Percentiles rank a stretch among this genome's conserved stretches.
phyloP scores from a whole-genome alignment of 2,797 vertebrate genomes.

The Karalla daura region DNA sequence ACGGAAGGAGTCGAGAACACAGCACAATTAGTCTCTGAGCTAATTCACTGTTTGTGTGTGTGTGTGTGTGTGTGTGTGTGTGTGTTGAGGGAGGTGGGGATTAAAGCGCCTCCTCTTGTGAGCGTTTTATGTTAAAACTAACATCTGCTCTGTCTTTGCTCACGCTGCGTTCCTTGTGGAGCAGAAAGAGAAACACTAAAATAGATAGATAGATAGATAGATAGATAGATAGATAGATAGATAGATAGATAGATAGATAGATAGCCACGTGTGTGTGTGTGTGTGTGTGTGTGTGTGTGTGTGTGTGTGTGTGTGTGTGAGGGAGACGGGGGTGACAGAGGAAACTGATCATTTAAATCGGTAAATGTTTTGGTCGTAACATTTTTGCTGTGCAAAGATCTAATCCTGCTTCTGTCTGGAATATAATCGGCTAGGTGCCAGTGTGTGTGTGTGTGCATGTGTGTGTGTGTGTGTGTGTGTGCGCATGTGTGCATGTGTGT shows the following conservation, averaged over 20 bases:
- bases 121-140: conserved; percentile 67
- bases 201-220: too few relatives aligned
- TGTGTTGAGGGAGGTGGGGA: conserved; percentile 52
- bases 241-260: too few relatives aligned
- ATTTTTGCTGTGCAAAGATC: conserved; percentile 31
- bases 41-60: conserved; percentile 74
- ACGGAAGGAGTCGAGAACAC: conserved; percentile 64
- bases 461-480: conserved; percentile 33
- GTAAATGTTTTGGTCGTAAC: conserved; percentile 46
- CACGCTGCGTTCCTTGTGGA: conserved; percentile 44
- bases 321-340: conserved; percentile 24
- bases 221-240: too few relatives aligned
- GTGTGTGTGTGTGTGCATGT: conserved; percentile 22
- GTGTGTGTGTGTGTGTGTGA: background rate
- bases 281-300: background rate
- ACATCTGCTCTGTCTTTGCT: conserved; percentile 70
- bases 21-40: conserved; percentile 73
- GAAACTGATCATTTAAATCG: conserved; percentile 52
- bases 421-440: conserved; percentile 22
- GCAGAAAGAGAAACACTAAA: too few relatives aligned
- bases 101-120: conserved; percentile 41
- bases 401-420: conserved; percentile 47
- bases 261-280: background rate
- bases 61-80: conserved; percentile 52
- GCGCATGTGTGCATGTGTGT: conserved; percentile 23